Conservation (phyloP, 2,888 invertebrate species). For the Eupithecia subumbrata region DNA sequence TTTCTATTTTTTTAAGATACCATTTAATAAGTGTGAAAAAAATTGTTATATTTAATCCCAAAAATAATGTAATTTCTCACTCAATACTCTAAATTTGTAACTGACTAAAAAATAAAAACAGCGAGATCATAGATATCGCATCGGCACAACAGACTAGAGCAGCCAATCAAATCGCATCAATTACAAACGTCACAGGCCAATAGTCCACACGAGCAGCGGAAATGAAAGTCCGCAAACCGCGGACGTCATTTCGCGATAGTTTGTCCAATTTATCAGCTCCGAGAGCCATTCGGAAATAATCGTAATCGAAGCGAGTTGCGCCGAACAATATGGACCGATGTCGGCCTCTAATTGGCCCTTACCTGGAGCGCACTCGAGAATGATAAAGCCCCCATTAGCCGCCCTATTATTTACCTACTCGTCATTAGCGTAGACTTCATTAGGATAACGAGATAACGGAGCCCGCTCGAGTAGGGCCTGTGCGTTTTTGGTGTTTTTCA, state of each 20-base stretch:
- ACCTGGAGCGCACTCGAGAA: conserved; percentile 84
- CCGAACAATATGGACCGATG: conserved; percentile 84
- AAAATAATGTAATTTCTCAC: not conserved
- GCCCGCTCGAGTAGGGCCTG: conserved; percentile 69
- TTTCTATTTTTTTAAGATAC: not conserved
- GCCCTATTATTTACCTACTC: conserved; percentile 85
- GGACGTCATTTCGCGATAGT: conserved; percentile 80
- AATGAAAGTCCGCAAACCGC: conserved; percentile 76
- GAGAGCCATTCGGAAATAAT: conserved; percentile 81
- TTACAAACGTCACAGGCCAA: conserved; percentile 25
- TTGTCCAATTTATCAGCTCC: conserved; percentile 82
- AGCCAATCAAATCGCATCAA: conserved; percentile 22
- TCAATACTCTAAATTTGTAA: not conserved
- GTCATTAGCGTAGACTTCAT: conserved; percentile 85
- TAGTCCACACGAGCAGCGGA: conserved; percentile 65
- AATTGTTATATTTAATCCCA: not conserved
- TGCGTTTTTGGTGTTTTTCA: conserved; percentile 77
- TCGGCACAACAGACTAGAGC: not conserved
- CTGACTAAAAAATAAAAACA: not conserved
- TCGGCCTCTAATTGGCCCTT: conserved; percentile 84
- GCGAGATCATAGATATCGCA: not conserved
- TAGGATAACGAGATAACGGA: conserved; percentile 84
- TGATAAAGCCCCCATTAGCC: conserved; percentile 84
- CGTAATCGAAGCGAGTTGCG: conserved; percentile 81
- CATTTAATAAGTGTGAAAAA: not conserved